Evolutionary conservation across 2,888 invertebrate genomes (phyloP).

Genomic region (Yponomeuta evonymella): DNA sequence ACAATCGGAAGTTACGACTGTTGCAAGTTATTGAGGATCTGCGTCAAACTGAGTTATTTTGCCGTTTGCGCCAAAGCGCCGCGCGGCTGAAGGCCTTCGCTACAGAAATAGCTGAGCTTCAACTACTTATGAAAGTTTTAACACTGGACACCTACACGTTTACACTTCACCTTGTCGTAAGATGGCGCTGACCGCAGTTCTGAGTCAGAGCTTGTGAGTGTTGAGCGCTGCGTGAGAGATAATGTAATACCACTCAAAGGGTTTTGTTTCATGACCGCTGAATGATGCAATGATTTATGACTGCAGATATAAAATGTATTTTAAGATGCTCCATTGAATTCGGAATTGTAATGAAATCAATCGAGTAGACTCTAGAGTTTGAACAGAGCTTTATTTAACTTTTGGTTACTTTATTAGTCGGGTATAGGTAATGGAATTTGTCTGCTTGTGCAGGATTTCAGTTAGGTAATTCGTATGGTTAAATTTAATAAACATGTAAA

Average conservation of each 20-base stretch:
- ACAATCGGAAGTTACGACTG: slow-evolving; percentile 43
- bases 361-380: neutral
- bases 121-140: slow-evolving; percentile 60
- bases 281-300: slow-evolving; percentile 17
- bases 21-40: slow-evolving; percentile 34
- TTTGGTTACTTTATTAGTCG: neutral
- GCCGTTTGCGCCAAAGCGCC: slow-evolving; percentile 36
- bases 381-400: neutral
- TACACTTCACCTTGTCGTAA: slow-evolving; percentile 69
- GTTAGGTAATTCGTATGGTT: neutral
- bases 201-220: slow-evolving; percentile 29
- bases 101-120: slow-evolving; percentile 71
- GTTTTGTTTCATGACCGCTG: neutral
- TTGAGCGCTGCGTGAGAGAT: slow-evolving; percentile 33
- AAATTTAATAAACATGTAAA: neutral
- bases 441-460: neutral
- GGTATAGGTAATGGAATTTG: neutral
- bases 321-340: neutral
- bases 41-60: slow-evolving; percentile 15
- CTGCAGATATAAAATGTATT: neutral
- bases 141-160: slow-evolving; percentile 66
- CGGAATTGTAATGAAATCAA: neutral
- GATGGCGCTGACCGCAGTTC: slow-evolving; percentile 64
- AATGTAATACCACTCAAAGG: slow-evolving; percentile 2
- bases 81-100: slow-evolving; percentile 52